Conservation (phyloP, 2,888 invertebrate species). For the Schizotus pectinicornis region DNA sequence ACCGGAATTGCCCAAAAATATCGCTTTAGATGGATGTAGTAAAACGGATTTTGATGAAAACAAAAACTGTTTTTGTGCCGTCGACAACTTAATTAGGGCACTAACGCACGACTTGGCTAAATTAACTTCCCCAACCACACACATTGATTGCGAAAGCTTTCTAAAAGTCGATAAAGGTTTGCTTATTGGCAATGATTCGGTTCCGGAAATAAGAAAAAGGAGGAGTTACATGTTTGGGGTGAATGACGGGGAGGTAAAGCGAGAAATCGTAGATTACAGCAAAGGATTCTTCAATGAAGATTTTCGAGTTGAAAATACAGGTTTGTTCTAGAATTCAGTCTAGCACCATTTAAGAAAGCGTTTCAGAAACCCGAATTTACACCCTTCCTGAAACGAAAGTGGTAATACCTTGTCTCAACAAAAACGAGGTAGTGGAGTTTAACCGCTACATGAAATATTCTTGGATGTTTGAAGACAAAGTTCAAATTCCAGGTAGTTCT, state of each 20-base stretch:
- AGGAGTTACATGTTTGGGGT: slow-evolving; percentile 42
- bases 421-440: slow-evolving; percentile 26
- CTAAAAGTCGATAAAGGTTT: slow-evolving; percentile 29
- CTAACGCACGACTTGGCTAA: slow-evolving; percentile 7
- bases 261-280: slow-evolving; percentile 32
- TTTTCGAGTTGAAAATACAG: slow-evolving; percentile 32
- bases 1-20: slow-evolving; percentile 15
- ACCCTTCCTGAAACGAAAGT: slow-evolving; percentile 37
- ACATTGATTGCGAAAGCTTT: slow-evolving; percentile 24
- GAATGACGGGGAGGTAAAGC: slow-evolving; percentile 16
- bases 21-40: slow-evolving; percentile 32
- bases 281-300: slow-evolving; percentile 41
- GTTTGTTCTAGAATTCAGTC: too few relatives aligned
- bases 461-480: slow-evolving; percentile 39
- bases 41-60: slow-evolving; percentile 40
- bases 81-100: slow-evolving; percentile 34
- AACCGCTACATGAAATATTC: slow-evolving; percentile 28
- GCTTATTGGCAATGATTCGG: slow-evolving; percentile 39
- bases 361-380: slow-evolving; percentile 19
- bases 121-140: background rate
- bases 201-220: slow-evolving; percentile 36
- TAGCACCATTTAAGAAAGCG: too few relatives aligned
- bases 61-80: slow-evolving; percentile 44
- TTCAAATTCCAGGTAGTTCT: slow-evolving; percentile 34
- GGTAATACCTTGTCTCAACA: slow-evolving; percentile 37